Evolutionary conservation across 2,888 invertebrate genomes (phyloP).

Genomic region (Eulithis prunata): DNA sequence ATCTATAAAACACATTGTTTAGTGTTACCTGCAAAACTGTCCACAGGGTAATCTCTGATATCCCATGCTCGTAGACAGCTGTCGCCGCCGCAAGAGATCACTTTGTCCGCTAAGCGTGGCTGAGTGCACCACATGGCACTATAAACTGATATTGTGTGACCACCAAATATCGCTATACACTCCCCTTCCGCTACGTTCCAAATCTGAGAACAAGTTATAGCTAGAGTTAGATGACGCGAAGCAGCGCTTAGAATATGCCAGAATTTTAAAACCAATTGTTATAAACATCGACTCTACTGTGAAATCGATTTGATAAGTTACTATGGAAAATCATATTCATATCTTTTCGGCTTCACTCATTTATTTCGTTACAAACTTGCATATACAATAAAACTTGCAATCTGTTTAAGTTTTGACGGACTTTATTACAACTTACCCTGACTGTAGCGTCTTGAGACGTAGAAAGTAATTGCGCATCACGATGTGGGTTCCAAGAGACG

Average conservation of each 20-base stretch:
- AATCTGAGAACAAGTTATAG: slow-evolving; percentile 48
- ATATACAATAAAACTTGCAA: too few relatives aligned
- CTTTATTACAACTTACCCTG: slow-evolving; percentile 74
- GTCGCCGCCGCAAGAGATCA: slow-evolving; percentile 88
- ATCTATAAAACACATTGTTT: background rate
- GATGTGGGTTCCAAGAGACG: slow-evolving; percentile 88
- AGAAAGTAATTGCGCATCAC: slow-evolving; percentile 86
- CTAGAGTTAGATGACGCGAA: too few relatives aligned
- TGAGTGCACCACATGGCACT: slow-evolving; percentile 87
- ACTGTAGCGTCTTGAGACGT: slow-evolving; percentile 88
- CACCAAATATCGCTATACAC: slow-evolving; percentile 84
- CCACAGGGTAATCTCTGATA: slow-evolving; percentile 71
- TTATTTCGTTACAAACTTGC: too few relatives aligned
- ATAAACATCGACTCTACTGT: too few relatives aligned
- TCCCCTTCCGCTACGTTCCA: slow-evolving; percentile 58
- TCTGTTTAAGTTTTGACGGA: background rate
- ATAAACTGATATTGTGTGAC: slow-evolving; percentile 82
- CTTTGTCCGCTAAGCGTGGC: slow-evolving; percentile 78
- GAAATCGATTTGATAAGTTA: too few relatives aligned
- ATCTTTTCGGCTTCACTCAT: background rate
- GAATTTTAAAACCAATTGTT: too few relatives aligned
- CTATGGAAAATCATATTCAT: too few relatives aligned
- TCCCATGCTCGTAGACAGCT: slow-evolving; percentile 87
- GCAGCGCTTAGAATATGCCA: background rate
- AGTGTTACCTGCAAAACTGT: slow-evolving; percentile 44